phyloP scores from a whole-genome alignment of 1,140 invertebrate genomes.

The Bicyclus anynana region DNA sequence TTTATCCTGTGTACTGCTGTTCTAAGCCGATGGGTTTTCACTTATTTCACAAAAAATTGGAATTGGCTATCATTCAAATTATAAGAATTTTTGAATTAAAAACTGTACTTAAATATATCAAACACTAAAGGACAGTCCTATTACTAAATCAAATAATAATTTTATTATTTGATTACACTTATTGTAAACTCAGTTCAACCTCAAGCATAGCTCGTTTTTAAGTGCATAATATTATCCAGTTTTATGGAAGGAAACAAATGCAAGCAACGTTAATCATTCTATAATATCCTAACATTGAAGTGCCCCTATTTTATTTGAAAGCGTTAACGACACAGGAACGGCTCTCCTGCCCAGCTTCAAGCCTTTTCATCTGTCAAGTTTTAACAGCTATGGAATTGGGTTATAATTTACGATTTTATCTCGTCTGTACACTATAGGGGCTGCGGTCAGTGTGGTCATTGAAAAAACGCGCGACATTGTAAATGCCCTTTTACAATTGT shows the following conservation, averaged over 20 bases:
- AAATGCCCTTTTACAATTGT: conserved; percentile 12
- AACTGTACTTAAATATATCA: too few relatives aligned
- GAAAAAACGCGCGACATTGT: conserved; percentile 48
- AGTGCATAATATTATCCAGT: conserved; percentile 14
- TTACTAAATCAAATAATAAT: too few relatives aligned
- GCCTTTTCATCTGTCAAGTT: conserved; percentile 76
- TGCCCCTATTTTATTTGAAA: conserved; percentile 62
- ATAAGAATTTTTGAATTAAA: too few relatives aligned
- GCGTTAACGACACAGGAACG: conserved; percentile 62
- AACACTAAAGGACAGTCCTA: too few relatives aligned
- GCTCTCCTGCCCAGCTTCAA: conserved; percentile 49
- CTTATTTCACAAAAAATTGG: too few relatives aligned
- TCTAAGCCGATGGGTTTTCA: too few relatives aligned
- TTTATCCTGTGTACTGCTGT: too few relatives aligned
- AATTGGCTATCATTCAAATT: too few relatives aligned
- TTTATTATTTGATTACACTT: too few relatives aligned
- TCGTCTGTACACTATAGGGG: conserved; percentile 66
- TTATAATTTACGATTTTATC: conserved; percentile 77
- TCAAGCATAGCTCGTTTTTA: neutral
- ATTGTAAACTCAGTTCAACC: neutral
- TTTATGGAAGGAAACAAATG: conserved; percentile 23
- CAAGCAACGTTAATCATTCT: conserved; percentile 45
- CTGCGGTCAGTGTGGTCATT: conserved; percentile 59
- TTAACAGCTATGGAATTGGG: conserved; percentile 72
- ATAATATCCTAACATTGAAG: conserved; percentile 50